phyloP scores from a whole-genome alignment of 2,888 invertebrate genomes.

The Cyaniris semiargus region DNA sequence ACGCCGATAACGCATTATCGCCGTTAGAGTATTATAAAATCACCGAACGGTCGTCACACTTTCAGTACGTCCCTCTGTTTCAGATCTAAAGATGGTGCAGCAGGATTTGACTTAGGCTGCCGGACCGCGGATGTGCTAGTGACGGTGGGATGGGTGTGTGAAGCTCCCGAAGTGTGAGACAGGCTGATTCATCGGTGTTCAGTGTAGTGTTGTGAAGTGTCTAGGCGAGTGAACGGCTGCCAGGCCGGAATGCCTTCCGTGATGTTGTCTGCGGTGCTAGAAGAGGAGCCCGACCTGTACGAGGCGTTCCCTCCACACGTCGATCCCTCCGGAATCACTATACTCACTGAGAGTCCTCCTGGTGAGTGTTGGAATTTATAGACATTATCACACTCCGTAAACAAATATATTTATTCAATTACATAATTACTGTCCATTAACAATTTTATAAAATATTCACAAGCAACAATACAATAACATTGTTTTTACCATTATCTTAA shows the following conservation, averaged over 20 bases:
- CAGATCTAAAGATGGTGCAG: slow-evolving; percentile 81
- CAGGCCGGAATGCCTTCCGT: slow-evolving; percentile 80
- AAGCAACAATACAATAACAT: background rate
- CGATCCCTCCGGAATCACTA: slow-evolving; percentile 88
- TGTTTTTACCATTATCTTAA: slow-evolving; percentile 23
- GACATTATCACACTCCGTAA: background rate
- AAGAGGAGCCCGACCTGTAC: slow-evolving; percentile 87
- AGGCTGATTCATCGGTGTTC: slow-evolving; percentile 55
- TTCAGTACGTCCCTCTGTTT: slow-evolving; percentile 57
- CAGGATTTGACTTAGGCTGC: slow-evolving; percentile 78
- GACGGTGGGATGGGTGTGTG: slow-evolving; percentile 60
- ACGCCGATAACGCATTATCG: slow-evolving; percentile 56
- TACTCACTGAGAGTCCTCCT: slow-evolving; percentile 84
- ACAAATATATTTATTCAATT: background rate
- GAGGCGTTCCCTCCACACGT: slow-evolving; percentile 91
- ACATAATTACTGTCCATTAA: background rate
- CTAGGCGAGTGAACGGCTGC: slow-evolving; percentile 64
- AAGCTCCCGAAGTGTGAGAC: slow-evolving; percentile 67
- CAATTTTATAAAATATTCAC: slow-evolving; percentile 12
- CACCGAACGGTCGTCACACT: slow-evolving; percentile 50
- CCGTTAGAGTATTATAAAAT: slow-evolving; percentile 50
- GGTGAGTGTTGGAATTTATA: slow-evolving; percentile 52
- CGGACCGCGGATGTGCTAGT: slow-evolving; percentile 53
- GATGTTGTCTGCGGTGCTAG: slow-evolving; percentile 86
- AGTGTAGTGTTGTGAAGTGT: slow-evolving; percentile 72